These are phyloP conservation scores for Stenotaenia linearis DNA, from an alignment of 2,888 invertebrate genomes.

Conservation along the genomic window DNA sequence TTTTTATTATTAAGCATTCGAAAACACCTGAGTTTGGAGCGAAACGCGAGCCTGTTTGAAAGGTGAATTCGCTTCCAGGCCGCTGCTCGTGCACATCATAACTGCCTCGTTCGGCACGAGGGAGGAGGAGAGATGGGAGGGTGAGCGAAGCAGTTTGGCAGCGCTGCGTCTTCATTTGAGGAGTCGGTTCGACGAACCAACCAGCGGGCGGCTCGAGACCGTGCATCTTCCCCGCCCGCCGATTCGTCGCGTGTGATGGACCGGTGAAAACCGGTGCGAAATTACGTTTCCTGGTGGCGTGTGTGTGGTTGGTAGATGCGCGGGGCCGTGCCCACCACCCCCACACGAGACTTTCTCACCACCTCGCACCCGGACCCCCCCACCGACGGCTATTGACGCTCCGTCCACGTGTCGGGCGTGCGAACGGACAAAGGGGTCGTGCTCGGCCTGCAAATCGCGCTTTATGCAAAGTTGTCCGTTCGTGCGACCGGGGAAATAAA, in stretches of 20 bases:
- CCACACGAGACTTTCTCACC: background rate
- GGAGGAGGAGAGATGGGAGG: background rate
- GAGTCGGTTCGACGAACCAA: background rate
- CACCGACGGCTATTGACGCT: background rate
- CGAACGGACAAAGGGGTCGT: background rate
- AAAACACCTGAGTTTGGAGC: background rate
- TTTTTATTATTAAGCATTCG: too few species aligned
- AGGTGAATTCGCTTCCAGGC: background rate
- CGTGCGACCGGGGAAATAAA: background rate
- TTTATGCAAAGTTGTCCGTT: slow-evolving; percentile 24
- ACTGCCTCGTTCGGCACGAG: background rate
- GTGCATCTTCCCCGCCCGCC: background rate
- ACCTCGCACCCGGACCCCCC: background rate
- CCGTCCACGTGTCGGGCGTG: background rate
- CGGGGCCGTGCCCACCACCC: background rate
- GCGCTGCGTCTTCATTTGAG: background rate
- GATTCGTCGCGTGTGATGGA: background rate
- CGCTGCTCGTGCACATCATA: background rate
- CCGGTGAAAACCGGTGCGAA: slow-evolving; percentile 4
- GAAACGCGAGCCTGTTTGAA: background rate
- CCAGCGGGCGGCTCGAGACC: background rate
- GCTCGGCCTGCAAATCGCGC: slow-evolving; percentile 6
- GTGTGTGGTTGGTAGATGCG: background rate
- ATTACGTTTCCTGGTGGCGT: background rate
- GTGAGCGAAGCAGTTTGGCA: background rate